Conservation (phyloP, 2,888 invertebrate species). For the Drosophila aldrichi region DNA sequence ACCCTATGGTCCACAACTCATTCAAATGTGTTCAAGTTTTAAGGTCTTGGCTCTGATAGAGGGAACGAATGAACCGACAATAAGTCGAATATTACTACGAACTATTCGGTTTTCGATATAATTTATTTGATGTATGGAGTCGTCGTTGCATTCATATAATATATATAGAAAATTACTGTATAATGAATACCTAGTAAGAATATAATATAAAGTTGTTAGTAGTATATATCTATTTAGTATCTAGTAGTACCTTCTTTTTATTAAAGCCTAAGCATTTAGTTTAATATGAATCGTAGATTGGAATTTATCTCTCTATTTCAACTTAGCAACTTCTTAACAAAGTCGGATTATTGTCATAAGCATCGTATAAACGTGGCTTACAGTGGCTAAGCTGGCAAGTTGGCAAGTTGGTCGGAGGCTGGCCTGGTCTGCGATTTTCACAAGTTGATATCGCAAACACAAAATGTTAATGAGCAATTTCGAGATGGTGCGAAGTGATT, state of each 20-base stretch:
- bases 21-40: not conserved
- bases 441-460: conserved; percentile 85
- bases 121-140: not conserved
- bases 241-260: too few species aligned
- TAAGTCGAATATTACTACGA: not conserved
- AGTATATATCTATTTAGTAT: too few species aligned
- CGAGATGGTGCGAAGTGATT: conserved; percentile 86
- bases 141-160: too few species aligned
- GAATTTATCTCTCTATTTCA: not conserved
- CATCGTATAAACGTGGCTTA: conserved; percentile 36
- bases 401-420: conserved; percentile 40
- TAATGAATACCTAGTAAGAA: too few species aligned
- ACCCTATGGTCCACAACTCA: not conserved
- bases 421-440: conserved; percentile 83
- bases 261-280: too few species aligned
- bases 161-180: too few species aligned
- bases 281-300: too few species aligned
- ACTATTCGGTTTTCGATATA: not conserved
- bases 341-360: conserved; percentile 8
- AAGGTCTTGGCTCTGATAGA: not conserved
- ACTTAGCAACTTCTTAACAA: not conserved
- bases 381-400: conserved; percentile 22
- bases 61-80: too few species aligned
- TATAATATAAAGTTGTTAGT: too few species aligned
- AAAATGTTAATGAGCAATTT: conserved; percentile 86